Evolutionary conservation across 2,113 vertebrate genomes (phyloP).

Genomic region (Daboia siamensis): DNA sequence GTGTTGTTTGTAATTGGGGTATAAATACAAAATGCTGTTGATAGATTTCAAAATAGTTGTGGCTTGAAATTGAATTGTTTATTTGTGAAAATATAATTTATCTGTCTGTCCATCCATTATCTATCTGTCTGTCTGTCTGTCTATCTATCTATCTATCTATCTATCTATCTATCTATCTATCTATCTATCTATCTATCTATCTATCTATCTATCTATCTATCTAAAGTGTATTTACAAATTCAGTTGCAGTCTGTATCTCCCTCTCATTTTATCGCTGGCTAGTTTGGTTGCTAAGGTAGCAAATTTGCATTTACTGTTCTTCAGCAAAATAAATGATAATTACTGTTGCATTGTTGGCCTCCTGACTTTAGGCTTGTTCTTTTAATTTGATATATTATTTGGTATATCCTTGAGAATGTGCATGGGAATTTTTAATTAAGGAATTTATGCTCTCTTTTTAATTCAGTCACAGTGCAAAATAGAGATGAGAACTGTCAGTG

Average conservation of each 20-base stretch:
- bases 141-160: too few relatives aligned
- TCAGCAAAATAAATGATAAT: constrained; percentile 63
- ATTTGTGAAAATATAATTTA: constrained; percentile 21
- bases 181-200: too few relatives aligned
- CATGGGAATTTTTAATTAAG: constrained; percentile 52
- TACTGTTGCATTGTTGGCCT: constrained; percentile 54
- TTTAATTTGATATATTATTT: constrained; percentile 56
- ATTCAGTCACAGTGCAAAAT: constrained; percentile 60
- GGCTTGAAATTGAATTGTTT: constrained; percentile 40
- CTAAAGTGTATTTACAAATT: constrained; percentile 12
- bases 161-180: too few relatives aligned
- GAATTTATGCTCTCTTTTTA: constrained; percentile 54
- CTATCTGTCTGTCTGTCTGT: too few relatives aligned
- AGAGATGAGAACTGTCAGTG: constrained; percentile 70
- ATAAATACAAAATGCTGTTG: constrained; percentile 37
- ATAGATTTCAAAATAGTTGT: constrained; percentile 38
- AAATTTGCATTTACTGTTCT: constrained; percentile 60
- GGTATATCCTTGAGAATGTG: constrained; percentile 67
- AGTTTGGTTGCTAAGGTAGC: constrained; percentile 62
- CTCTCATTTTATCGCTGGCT: constrained; percentile 39
- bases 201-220: too few relatives aligned
- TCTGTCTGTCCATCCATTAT: too few relatives aligned
- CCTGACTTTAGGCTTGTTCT: constrained; percentile 55
- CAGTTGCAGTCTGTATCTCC: constrained; percentile 51
- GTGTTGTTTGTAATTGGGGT: constrained; percentile 41